Conservation (phyloP, 2,888 invertebrate genomes). For the Acrobasis suavella region DNA sequence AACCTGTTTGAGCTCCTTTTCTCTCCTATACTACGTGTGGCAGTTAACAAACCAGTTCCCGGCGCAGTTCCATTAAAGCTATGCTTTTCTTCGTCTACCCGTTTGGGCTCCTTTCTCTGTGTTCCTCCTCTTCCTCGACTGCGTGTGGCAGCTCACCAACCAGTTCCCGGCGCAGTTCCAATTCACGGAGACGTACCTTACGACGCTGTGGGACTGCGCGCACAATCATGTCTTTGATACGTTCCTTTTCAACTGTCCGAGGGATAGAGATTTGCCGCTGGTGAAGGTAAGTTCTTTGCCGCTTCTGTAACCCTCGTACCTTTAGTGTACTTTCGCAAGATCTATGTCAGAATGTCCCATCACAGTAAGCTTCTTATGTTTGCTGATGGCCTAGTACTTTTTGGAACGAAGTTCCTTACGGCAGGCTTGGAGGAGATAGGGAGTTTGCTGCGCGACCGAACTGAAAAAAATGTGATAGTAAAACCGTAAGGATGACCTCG, state of each 20-base stretch:
- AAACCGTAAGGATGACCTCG: background rate
- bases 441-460: too few species aligned
- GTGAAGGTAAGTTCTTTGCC: conserved; percentile 69
- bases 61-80: too few species aligned
- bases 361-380: background rate
- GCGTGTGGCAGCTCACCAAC: conserved; percentile 94
- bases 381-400: conserved; percentile 2
- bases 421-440: too few species aligned
- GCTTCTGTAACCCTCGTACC: conserved; percentile 11
- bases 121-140: conserved; percentile 95
- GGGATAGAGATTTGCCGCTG: conserved; percentile 87
- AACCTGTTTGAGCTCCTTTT: background rate
- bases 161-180: conserved; percentile 96
- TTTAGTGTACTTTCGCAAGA: background rate
- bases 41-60: too few species aligned
- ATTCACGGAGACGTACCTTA: conserved; percentile 95
- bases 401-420: too few species aligned
- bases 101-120: conserved; percentile 69
- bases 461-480: too few species aligned
- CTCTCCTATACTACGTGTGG: too few species aligned
- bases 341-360: background rate
- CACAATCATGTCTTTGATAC: conserved; percentile 95
- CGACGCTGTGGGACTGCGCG: conserved; percentile 94
- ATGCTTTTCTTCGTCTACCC: too few species aligned
- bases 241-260: conserved; percentile 94